Base-by-base conservation (phyloP, 64 coral and sea anemone species). In the Actinia tenebrosa region DNA sequence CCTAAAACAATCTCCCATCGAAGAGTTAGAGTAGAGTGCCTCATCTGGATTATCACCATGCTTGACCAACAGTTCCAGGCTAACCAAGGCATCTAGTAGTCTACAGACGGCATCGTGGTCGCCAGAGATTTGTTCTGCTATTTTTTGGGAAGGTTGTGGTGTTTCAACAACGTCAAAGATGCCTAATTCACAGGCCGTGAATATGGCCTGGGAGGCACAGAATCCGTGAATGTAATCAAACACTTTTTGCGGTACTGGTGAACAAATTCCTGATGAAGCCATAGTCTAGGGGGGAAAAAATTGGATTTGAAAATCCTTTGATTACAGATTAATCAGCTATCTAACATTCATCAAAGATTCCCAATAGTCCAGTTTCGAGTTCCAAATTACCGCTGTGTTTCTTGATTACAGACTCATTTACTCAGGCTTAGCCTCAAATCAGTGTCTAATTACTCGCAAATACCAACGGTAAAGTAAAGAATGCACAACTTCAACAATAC, bases 151-250 rank as follows among this genome's bases (percentile, higher is more conserved):
- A 5, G 92, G 66, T 20, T 45, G 71, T 80, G 88, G 72, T 17
- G 25, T 60, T 15, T 69, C 56, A 83, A 77, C 44, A 9, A 77
- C 20, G 66, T 94, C 88, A 20, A 94, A 94, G n/a, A 94, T 84
- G 20, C 83, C 92, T 3, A 94, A 47, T 46, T 94, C 88, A 83
- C 85, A 68, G 14, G 92, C 92, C 22, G 84, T 79, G 56, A 87
- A 83, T 3, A 94, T 53, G 2, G 84, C 20, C 16, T 87, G 46
- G 46, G 88, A 94, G 60, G 68, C 77, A 61, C 88, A 79, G 45
- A 87, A 89, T 10, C 79, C 88, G 22, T 54, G 78, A 45, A 90
- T 61, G 15, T 87, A 55, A 16, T 83, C 25, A n/a, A 66, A 66
- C 63, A n/a, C 63, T n/a, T 66, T 66, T 66, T 66, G 19, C 6